Percentiles rank a stretch among this genome's conserved stretches.
Conservation (phyloP, 2,113 vertebrate genomes). For the Carassius auratus region DNA sequence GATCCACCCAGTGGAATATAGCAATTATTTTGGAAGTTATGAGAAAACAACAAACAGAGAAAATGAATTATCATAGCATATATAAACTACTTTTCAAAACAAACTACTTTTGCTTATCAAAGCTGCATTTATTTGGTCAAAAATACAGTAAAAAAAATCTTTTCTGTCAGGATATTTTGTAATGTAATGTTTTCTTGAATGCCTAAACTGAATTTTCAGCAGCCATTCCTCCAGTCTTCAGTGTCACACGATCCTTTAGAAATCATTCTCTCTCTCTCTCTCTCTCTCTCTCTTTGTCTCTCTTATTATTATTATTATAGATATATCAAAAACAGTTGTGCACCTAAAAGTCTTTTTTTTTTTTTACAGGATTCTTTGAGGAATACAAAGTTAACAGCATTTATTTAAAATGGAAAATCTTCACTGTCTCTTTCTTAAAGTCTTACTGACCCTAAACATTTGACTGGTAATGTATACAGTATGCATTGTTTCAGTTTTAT, state of each 20-base stretch:
- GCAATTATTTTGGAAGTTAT: neutral
- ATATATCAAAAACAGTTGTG: no score
- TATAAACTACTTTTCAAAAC: neutral
- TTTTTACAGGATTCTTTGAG: no score
- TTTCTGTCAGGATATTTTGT: no score
- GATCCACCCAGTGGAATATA: conserved; percentile 7
- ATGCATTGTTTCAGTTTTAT: neutral
- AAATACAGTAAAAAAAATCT: neutral
- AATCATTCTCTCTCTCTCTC: neutral
- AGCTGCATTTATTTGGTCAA: neutral
- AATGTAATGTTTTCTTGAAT: no score
- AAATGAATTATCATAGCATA: neutral
- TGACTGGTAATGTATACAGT: neutral
- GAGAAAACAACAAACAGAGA: neutral
- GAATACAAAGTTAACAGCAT: no score
- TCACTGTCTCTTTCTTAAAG: no score
- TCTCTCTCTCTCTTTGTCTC: no score
- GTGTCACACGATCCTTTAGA: no score
- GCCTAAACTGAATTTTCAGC: neutral
- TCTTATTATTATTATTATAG: no score
- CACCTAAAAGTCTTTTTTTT: no score
- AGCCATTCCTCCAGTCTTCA: no score
- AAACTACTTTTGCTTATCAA: neutral
- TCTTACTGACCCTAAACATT: neutral
- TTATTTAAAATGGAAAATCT: no score